Base-by-base conservation (phyloP, 2,888 invertebrate genomes). In the Lasioglossum oenotherae region DNA sequence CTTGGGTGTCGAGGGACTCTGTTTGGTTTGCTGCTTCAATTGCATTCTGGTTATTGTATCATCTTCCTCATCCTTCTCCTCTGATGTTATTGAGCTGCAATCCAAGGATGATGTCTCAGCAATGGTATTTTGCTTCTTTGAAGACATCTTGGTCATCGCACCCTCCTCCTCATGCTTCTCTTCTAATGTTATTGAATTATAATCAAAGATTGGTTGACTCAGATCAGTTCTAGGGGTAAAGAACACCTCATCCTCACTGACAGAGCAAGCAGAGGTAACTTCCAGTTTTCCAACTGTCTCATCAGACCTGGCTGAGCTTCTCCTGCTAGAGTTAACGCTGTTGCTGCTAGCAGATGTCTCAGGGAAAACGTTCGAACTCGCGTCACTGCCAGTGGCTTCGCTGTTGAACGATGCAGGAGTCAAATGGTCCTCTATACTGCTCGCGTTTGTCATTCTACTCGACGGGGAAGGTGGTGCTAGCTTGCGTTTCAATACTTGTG, bases 401-500 rank as follows among this genome's bases (percentile, higher is more conserved):
- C 10, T 71, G 23, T 16, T 44, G 44, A 49, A 19, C 12, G n/a
- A 75, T n/a, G n/a, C 10, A 49, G 49, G 38, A 71, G 44, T 60
- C 67, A 72, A 83, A 77, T 69, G 16, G 35, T 87, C 84, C 85
- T 81, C 49, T 53, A 8, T 53, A 14, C 75, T 53, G 49, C 31
- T 74, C 53, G 74, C 64, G 49, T 46, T 77, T 23, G 74, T 38
- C 38, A 69, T 76, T 85, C 84, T 88, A 81, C 88, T 74, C 49
- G 73, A 57, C 35, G 82, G 75, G 75, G 87, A 88, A 35, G 86
- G 78, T 38, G 82, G 80, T 49, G 75, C 67, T 79, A 85, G 31
- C 80, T 81, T 88, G 86, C 86, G 87, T 69, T 86, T 89, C 14
- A 86, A 77, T 27, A 64, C 83, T 69, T 80, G 75, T 4, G 89